A percentile compares a stretch with the other conserved stretches of the same genome.
Conservation (phyloP, 2,888 invertebrate genomes). For the Melinaea marsaeus region DNA sequence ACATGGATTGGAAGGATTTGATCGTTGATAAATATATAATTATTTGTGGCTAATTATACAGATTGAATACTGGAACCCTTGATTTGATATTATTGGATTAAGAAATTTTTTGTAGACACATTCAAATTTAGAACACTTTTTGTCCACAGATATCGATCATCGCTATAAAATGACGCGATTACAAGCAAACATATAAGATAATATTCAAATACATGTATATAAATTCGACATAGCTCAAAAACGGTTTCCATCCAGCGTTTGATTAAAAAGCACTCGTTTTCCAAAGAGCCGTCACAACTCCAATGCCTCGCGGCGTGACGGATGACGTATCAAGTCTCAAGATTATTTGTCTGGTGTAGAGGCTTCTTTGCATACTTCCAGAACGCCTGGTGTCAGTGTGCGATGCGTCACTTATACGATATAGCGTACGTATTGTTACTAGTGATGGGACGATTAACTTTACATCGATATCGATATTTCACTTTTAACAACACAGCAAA, state of each 20-base stretch:
- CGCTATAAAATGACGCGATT: not conserved
- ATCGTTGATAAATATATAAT: conserved; percentile 31
- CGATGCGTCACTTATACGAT: conserved; percentile 75
- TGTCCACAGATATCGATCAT: too few species aligned
- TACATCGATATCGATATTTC: conserved; percentile 40
- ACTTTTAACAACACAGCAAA: not conserved
- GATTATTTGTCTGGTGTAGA: conserved; percentile 49
- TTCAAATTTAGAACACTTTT: too few species aligned
- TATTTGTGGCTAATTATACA: too few species aligned
- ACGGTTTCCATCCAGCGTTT: conserved; percentile 12
- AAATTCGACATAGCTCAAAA: not conserved
- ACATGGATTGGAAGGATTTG: conserved; percentile 45
- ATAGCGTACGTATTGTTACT: conserved; percentile 69
- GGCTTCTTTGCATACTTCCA: conserved; percentile 77
- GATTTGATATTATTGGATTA: too few species aligned
- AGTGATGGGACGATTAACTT: conserved; percentile 44
- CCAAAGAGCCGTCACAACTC: conserved; percentile 26
- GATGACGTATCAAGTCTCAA: conserved; percentile 54
- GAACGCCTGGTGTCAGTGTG: conserved; percentile 70
- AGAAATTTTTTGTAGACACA: too few species aligned
- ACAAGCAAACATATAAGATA: not conserved
- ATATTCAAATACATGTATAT: not conserved
- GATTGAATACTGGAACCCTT: too few species aligned
- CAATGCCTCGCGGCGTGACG: conserved; percentile 40
- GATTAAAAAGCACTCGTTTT: conserved; percentile 27